phyloP scores from a whole-genome alignment of 2,113 vertebrate genomes.

The Brachyhypopomus gauderio region DNA sequence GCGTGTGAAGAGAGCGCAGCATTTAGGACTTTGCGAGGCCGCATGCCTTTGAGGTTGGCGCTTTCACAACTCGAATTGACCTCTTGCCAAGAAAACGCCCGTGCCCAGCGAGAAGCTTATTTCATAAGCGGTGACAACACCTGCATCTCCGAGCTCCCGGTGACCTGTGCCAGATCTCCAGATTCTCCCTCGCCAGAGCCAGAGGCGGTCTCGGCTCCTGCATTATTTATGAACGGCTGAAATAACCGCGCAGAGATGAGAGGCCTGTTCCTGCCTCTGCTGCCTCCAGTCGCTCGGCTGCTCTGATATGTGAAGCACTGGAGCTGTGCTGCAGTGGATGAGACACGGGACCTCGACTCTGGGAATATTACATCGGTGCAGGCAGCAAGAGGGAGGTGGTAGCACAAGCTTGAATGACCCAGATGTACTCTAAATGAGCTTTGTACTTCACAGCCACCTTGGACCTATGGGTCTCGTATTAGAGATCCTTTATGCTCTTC shows the following conservation, averaged over 20 bases:
- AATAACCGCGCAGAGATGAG: constrained; percentile 56
- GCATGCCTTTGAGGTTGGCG: background rate
- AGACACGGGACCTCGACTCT: background rate
- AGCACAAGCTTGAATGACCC: background rate
- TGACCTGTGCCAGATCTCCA: constrained; percentile 58
- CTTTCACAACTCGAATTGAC: constrained; percentile 19
- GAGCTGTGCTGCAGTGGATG: background rate
- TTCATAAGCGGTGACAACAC: constrained; percentile 43
- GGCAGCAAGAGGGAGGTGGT: background rate
- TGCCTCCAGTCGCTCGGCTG: constrained; percentile 56
- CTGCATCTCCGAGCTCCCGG: constrained; percentile 42
- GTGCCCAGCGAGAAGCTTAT: constrained; percentile 30
- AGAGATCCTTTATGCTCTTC: background rate
- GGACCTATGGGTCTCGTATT: background rate
- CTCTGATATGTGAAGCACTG: constrained; percentile 54
- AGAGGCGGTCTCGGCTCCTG: constrained; percentile 56
- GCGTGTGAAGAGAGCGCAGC: background rate
- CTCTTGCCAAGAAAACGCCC: constrained; percentile 15
- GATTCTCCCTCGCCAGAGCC: constrained; percentile 50
- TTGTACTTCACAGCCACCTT: background rate
- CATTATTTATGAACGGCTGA: constrained; percentile 64
- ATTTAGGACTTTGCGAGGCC: background rate
- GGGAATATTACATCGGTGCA: background rate
- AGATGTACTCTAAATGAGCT: background rate
- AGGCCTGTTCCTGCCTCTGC: constrained; percentile 43